Conservation (phyloP, 2,888 invertebrate genomes). For the Rhagonycha fulva region DNA sequence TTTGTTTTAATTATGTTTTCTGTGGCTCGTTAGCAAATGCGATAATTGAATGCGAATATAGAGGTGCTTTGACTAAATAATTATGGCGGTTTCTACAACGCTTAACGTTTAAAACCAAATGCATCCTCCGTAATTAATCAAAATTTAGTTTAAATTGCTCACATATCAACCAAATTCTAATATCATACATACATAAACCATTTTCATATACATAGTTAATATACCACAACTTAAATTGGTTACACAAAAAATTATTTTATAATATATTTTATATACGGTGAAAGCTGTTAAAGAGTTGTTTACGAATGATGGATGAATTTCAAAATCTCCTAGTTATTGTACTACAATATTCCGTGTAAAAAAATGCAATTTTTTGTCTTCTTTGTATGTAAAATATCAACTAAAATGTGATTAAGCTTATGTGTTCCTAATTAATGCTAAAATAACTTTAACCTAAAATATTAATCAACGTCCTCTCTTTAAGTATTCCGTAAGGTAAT, state of each 20-base stretch:
- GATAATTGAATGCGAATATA: constrained; percentile 26
- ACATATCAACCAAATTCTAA: constrained; percentile 3
- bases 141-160: constrained; percentile 10
- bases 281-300: background rate
- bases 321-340: background rate
- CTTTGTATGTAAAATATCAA: background rate
- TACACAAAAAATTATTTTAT: background rate
- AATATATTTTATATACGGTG: background rate
- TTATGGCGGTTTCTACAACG: constrained; percentile 15
- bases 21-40: constrained; percentile 28
- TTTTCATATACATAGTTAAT: background rate
- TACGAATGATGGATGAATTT: background rate
- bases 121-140: constrained; percentile 18
- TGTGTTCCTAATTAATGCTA: background rate
- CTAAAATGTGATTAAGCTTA: background rate
- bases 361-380: background rate
- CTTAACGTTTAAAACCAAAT: constrained; percentile 8
- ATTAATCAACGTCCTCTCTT: background rate
- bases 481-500: background rate
- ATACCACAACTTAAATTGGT: background rate
- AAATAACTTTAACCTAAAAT: background rate
- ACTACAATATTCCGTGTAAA: background rate
- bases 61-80: constrained; percentile 28
- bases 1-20: constrained; percentile 29
- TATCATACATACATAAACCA: background rate